Percentiles rank a stretch among this genome's conserved stretches.
These are phyloP conservation scores for Acrossocheilus fasciatus DNA, from an alignment of 2,797 vertebrate genomes.

Conservation along the genomic window DNA sequence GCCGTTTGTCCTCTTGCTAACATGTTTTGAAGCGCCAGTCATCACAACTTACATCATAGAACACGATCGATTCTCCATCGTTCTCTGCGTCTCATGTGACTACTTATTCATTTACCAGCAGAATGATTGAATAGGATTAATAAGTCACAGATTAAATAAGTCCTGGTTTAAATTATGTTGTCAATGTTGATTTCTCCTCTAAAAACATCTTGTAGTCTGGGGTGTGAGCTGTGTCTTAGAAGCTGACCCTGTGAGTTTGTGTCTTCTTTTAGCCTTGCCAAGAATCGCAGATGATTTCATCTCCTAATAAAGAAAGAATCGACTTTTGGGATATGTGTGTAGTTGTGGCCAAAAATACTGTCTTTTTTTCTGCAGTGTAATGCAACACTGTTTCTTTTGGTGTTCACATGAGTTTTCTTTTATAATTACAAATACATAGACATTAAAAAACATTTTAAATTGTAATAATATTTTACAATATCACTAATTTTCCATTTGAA, in stretches of 20 bases:
- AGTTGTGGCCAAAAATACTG: background rate
- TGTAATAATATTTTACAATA: too few relatives aligned
- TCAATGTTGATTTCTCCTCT: conserved; percentile 20
- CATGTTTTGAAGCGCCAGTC: conserved; percentile 31
- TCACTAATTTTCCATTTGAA: background rate
- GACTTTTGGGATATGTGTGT: conserved; percentile 23
- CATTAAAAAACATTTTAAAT: background rate
- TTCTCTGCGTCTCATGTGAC: conserved; percentile 27
- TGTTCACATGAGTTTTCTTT: background rate
- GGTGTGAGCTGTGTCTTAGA: conserved; percentile 19
- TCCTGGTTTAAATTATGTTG: conserved; percentile 41
- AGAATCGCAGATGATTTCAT: conserved; percentile 32
- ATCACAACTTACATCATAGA: conserved; percentile 22
- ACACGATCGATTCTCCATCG: conserved; percentile 18
- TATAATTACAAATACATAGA: background rate
- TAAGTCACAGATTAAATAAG: background rate
- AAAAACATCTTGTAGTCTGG: conserved; percentile 16
- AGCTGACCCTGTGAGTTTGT: conserved; percentile 12
- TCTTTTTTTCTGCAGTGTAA: background rate
- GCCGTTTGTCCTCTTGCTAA: conserved; percentile 27
- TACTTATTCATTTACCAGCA: conserved; percentile 9
- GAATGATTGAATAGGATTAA: conserved; percentile 40
- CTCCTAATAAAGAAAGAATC: conserved; percentile 37
- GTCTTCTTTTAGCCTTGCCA: conserved; percentile 27
- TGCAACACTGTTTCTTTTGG: background rate